phyloP scores from a whole-genome alignment of 1,140 invertebrate species.

The Mercenaria mercenaria region DNA sequence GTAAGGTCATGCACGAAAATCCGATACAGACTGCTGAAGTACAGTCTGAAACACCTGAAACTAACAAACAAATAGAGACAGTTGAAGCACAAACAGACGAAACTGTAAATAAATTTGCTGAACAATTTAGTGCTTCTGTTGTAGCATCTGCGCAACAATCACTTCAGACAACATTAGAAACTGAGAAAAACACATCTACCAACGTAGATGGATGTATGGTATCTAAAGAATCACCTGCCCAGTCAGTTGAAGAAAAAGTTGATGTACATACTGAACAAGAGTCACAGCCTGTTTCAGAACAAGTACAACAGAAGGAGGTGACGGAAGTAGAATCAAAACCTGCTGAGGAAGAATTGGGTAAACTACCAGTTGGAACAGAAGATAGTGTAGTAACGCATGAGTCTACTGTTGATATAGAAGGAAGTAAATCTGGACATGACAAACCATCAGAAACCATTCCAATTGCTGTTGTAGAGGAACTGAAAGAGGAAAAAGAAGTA shows the following conservation, averaged over 20 bases:
- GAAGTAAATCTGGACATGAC: neutral
- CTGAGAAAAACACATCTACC: neutral
- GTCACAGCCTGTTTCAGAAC: neutral
- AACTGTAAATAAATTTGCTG: neutral
- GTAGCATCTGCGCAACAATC: neutral
- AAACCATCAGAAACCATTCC: neutral
- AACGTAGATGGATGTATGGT: neutral
- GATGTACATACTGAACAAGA: neutral
- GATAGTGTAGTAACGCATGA: neutral
- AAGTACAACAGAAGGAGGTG: neutral
- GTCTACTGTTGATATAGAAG: neutral
- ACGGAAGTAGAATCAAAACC: neutral
- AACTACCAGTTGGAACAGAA: neutral
- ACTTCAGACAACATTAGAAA: neutral
- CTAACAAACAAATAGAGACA: neutral
- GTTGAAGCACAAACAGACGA: neutral
- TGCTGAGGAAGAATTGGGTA: neutral
- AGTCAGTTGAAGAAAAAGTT: neutral
- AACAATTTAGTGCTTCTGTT: neutral
- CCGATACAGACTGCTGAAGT: neutral
- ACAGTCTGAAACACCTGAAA: neutral
- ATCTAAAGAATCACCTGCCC: neutral
- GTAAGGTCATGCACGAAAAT: neutral
- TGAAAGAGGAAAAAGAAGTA: neutral
- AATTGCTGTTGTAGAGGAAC: conserved; percentile 4